Base-by-base conservation (phyloP, 2,888 invertebrate species). In the Andrena dorsata region DNA sequence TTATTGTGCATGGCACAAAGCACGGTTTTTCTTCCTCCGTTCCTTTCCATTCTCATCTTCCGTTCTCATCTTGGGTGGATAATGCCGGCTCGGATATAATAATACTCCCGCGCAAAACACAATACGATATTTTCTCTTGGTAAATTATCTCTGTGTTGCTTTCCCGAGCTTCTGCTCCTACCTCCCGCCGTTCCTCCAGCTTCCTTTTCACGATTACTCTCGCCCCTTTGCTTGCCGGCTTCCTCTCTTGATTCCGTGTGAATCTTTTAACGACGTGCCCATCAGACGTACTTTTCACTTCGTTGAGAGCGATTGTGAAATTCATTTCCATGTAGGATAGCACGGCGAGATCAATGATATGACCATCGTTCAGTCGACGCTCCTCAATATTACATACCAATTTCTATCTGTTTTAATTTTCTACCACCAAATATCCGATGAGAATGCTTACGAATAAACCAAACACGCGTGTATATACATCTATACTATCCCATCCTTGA, bases 1-100 rank as follows among this genome's bases (percentile, higher is more conserved):
- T 91, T 90, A 90, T 91, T 89, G 89, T 89, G 78, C 83, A 79
- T 73, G 73, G 80, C 86, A 91, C 89, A 91, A 90, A 90, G 89
- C 86, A 83, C 74, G 72, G 76, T 61, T 84, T 77, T 84, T 53
- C 56, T 23, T 83, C 69, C 82, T 80, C 80, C 64, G n/a, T 75
- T 82, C 76, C 83, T 76, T 63, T 71, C 60, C 64, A n/a, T 81
- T 58, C 53, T 66, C 30, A 30, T 76, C 80, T 63, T 47, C 53
- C 83, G 76, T 73, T 58, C 77, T 83, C 84, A 83, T 87, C 82
- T 82, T 76, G 64, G 71, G 74, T 56, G 86, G 80, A 84, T 88
- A 89, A 88, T 88, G 74, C 84, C 83, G 79, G 80, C 87, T 83
- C 80, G 86, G 83, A 88, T 86, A 89, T 88, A 90, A 90, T 89